Evolutionary conservation across 2,113 vertebrate species (phyloP), one percentile per base, ranked within the genome.

Genomic region (Myiopsitta monachus): DNA sequence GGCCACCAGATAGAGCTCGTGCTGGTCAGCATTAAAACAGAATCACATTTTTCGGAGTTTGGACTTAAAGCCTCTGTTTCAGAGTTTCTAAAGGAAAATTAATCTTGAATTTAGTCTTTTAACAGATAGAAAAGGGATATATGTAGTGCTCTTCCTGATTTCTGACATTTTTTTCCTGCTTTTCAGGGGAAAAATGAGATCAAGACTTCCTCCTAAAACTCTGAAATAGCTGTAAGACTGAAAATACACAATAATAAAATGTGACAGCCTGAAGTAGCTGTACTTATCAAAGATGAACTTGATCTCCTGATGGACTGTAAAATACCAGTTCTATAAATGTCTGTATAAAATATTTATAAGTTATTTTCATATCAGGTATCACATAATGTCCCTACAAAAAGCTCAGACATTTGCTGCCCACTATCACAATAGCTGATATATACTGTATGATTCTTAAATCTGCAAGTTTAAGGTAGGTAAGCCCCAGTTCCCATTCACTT

Each of bases 1-100:
- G 78, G 62, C 92, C 91, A 94, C 18, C 94, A 96, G 95, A 21
- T 88, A 91, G 95, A 95, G 95, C 85, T 92, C 95, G 3, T 15
- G 59, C 62, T 79, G 95, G 86, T 87, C 88, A 82, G 74, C 80
- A 0, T 28, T 33, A 0, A 43, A 36, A 54, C 43, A 67, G 30
- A 38, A 44, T 39, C 30, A 4, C 17, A 0, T 46, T 72, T 30
- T 67, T 63, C 3, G 33, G 43, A 36, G n/a, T 75, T 87, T 75
- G 44, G 47, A 22, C 54, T 68, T 23, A 41, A 77, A 79, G 38
- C 39, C 49, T 90, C 41, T 81, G 67, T 55, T 90, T 77, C 73
- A 27, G 73, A 78, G 61, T 33, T 94, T 63, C 77, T 90, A 10
- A 47, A 92, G 69, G 72, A 68, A 83, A 84, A 46, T 26, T 24